Base-by-base conservation (phyloP, 2,888 invertebrate species). In the Polydrusus pterygomalis region DNA sequence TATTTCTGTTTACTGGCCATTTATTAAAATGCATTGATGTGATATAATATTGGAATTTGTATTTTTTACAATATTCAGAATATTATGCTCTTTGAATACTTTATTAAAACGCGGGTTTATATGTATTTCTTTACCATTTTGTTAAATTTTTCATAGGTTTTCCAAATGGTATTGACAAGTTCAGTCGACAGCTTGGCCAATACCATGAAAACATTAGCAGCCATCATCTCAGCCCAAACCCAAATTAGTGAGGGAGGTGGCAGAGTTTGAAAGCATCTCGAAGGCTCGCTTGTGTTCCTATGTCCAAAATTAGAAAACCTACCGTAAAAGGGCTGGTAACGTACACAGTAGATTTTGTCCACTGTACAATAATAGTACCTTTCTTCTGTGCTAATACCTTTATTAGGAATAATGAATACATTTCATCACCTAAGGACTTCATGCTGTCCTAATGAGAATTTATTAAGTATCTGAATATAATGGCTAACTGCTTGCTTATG, bases 101-200 rank as follows among this genome's bases (percentile, higher is more conserved):
- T 3, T 30, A 47, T 25, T 65, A 54, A 54, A 49, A 9, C 2
- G 13, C 7, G 9, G 20, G 13, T 54, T 5, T 38, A 30, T 38
- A 56, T 34, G 17, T 25, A 40, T 45, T 69, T 58, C 40, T 62
- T 25, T 25, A 25, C 25, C 25, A 68, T 74, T 63, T n/a, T 62
- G 43, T 43, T 58, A 15, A 63, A 64, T 76, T 74, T 77, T 75
- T 63, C 75, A 75, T 77, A 77, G 77, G 77, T 77, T 68, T 60
- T 71, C 20, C 30, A 49, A 68, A 34, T 77, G 77, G 77, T 77
- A 75, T 75, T 77, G 77, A 77, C 75, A 77, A 77, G 77, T 77
- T 74, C 70, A 77, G 77, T 77, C 74, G 75, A 77, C 77, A 70
- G 71, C 77, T 77, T 77, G 62, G 63, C 67, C 77, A 77, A 75